Evolutionary conservation across 2,113 vertebrate species (phyloP), one percentile per base, ranked within the genome.

Genomic region (Ondatra zibethicus): DNA sequence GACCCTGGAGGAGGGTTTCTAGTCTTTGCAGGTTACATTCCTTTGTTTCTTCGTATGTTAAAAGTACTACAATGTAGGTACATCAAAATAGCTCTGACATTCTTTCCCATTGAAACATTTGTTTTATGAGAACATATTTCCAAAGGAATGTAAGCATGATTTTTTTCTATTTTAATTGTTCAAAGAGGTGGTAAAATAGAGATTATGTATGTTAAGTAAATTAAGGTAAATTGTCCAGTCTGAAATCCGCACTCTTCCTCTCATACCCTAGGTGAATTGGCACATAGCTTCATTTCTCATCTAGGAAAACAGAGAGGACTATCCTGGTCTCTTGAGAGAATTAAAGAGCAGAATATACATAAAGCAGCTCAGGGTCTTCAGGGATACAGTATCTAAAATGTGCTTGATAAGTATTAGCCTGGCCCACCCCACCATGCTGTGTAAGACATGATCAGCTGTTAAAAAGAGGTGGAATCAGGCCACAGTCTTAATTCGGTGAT

Each of bases 101-200:
- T 93, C 82, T 95, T 94, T 93, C 88, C 72, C 70, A 16, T 66
- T 82, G 94, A 96, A 96, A 96, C 55, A n/a, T 96, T 88, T 87
- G 25, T 94, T 97, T 96, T 88, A 89, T 92, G 94, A 93, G 45
- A 70, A 88, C 68, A 45, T 88, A 75, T 68, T 96, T 96, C 78
- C 82, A 85, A 73, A 88, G 19, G 50, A 94, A 72, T 88, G 63
- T 70, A 70, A 97, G 39, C 55, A 87, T 87, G 68, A 75, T 72
- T 80, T 45, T 63, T 84, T 39, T 61, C 82, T 65, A 21, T 92
- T 95, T 82, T 96, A 78, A 88, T 92, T 93, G 78, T 77, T 95
- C 58, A 21, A 55, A 55, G 78, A 88, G 73, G 68, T 68, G 58
- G 23, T 91, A 77, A 72, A 10, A 27, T 31, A 36, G 63, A 29